These are phyloP conservation scores for Globia sparganii DNA, from an alignment of 2,888 invertebrate genomes.

Conservation along the genomic window DNA sequence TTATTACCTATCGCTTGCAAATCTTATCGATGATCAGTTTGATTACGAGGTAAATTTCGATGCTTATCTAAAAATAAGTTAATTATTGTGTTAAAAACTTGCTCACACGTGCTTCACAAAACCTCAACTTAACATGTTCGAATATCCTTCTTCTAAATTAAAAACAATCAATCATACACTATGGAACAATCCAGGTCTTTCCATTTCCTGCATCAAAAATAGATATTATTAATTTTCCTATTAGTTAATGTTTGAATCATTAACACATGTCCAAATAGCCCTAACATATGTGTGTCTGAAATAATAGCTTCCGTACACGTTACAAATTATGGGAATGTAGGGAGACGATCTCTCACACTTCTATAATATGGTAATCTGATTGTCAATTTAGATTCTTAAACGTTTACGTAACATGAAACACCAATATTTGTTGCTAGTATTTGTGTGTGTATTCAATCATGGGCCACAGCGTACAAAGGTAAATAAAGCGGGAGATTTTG, in stretches of 20 bases:
- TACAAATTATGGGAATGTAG: conserved; percentile 42
- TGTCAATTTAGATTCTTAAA: conserved; percentile 73
- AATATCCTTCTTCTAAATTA: conserved; percentile 37
- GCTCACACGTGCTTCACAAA: conserved; percentile 33
- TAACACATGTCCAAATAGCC: conserved; percentile 60
- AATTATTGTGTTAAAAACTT: conserved; percentile 1
- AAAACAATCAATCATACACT: conserved; percentile 45
- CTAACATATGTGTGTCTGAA: conserved; percentile 55
- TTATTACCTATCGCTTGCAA: conserved; percentile 1
- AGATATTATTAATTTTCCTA: conserved; percentile 47
- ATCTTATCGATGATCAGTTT: conserved; percentile 6
- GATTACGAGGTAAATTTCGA: conserved; percentile 8
- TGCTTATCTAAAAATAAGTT: conserved; percentile 16
- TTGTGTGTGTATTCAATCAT: conserved; percentile 67
- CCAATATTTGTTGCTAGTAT: conserved; percentile 65
- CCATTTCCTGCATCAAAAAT: conserved; percentile 45
- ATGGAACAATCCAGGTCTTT: conserved; percentile 32
- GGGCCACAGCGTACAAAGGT: conserved; percentile 52
- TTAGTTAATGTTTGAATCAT: conserved; percentile 60
- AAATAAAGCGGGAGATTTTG: conserved; percentile 59
- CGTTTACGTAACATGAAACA: conserved; percentile 62
- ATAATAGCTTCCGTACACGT: conserved; percentile 59
- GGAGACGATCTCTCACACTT: conserved; percentile 50
- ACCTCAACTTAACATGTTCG: conserved; percentile 13
- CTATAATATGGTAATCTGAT: conserved; percentile 71